Conservation (phyloP, 2,113 vertebrate species). For the Cyprinodon brontotheroides region DNA sequence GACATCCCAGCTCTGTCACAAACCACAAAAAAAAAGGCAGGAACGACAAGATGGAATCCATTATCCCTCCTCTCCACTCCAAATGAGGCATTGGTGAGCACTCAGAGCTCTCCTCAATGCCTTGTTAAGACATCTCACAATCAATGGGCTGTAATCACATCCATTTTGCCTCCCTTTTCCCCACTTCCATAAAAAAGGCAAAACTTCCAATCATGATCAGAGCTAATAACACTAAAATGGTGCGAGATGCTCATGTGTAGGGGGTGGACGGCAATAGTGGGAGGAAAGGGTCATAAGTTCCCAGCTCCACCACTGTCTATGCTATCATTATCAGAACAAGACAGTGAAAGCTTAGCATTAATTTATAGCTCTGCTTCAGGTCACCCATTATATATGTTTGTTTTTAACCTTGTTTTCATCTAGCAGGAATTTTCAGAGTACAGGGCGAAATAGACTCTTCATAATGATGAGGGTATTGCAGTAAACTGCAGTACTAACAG, state of each 20-base stretch:
- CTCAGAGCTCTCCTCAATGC: conserved; percentile 44
- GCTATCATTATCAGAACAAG: not conserved
- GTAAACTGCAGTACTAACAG: not conserved
- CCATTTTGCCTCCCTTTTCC: conserved; percentile 28
- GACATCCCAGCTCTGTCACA: conserved; percentile 58
- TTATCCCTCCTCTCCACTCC: conserved; percentile 60
- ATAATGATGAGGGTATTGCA: not conserved
- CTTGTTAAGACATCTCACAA: conserved; percentile 58
- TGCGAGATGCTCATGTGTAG: conserved; percentile 9
- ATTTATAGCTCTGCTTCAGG: not conserved
- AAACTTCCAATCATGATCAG: conserved; percentile 50
- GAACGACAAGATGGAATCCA: conserved; percentile 57
- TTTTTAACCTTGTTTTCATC: not conserved
- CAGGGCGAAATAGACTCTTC: not conserved
- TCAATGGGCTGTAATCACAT: conserved; percentile 68
- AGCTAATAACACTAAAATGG: conserved; percentile 29
- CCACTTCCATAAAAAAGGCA: conserved; percentile 33
- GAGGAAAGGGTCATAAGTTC: conserved; percentile 34
- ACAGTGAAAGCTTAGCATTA: not conserved
- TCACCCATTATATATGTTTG: not conserved
- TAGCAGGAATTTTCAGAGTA: not conserved
- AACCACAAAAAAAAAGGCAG: conserved; percentile 61
- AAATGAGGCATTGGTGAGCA: conserved; percentile 45
- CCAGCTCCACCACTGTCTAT: conserved; percentile 18
- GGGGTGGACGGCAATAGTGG: conserved; percentile 16